phyloP scores from a whole-genome alignment of 2,797 vertebrate species.

The Smutsia temminckii region DNA sequence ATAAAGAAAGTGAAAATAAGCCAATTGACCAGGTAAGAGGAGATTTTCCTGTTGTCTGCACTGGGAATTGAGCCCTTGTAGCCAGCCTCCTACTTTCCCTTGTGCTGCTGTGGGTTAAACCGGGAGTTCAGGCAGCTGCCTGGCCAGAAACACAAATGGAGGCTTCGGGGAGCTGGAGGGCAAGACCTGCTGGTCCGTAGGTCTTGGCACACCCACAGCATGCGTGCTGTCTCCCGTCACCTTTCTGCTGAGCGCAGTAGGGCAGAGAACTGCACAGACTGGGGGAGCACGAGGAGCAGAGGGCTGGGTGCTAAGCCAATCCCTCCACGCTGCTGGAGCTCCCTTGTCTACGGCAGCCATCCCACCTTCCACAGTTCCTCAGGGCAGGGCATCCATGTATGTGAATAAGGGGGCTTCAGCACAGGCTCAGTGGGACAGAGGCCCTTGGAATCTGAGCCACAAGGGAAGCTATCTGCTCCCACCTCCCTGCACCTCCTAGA shows the following conservation, averaged over 20 bases:
- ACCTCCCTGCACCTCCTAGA: background rate
- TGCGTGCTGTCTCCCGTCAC: background rate
- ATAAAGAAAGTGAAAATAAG: conserved; percentile 66
- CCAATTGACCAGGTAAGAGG: conserved; percentile 42
- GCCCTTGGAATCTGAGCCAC: background rate
- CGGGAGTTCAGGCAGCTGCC: too few relatives aligned
- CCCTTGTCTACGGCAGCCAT: background rate
- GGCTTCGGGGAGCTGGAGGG: background rate
- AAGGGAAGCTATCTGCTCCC: background rate
- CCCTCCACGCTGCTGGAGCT: background rate
- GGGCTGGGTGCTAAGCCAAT: too few relatives aligned
- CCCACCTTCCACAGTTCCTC: background rate
- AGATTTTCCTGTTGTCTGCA: conserved; percentile 60
- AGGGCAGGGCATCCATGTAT: background rate
- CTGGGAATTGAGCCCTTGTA: background rate
- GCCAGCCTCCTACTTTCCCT: background rate
- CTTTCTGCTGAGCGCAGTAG: background rate
- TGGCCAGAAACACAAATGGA: too few relatives aligned
- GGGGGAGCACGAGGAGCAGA: background rate
- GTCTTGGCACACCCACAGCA: too few relatives aligned
- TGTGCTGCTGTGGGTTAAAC: background rate
- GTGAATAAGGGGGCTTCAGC: background rate
- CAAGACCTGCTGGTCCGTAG: background rate
- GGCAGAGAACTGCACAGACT: background rate
- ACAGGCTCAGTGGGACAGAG: background rate